phyloP scores from a whole-genome alignment of 2,888 invertebrate genomes.

The Phortica magna region DNA sequence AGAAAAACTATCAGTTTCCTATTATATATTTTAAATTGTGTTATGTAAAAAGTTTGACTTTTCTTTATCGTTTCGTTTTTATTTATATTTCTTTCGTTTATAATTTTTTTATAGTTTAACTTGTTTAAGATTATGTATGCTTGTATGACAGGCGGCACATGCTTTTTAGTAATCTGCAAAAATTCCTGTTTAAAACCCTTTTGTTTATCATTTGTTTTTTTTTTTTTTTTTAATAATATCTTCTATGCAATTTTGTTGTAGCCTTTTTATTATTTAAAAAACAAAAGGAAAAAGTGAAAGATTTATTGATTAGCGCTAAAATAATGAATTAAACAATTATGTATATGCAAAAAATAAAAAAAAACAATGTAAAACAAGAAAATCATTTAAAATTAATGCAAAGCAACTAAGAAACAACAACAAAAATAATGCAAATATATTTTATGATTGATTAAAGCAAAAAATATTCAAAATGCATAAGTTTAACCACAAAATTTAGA shows the following conservation, averaged over 20 bases:
- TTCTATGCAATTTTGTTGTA: constrained; percentile 38
- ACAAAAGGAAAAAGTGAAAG: constrained; percentile 35
- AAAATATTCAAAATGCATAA: constrained; percentile 34
- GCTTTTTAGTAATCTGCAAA: background rate
- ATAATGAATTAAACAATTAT: constrained; percentile 25
- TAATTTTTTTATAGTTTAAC: background rate
- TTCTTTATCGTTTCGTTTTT: background rate
- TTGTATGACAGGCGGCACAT: background rate
- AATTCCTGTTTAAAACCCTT: background rate
- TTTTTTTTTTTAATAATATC: constrained; percentile 11
- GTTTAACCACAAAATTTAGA: constrained; percentile 29
- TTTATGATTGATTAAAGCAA: constrained; percentile 36
- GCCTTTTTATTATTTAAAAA: constrained; percentile 52
- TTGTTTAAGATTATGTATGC: background rate
- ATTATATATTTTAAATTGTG: constrained; percentile 12
- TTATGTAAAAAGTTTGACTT: constrained; percentile 18
- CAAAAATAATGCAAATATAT: constrained; percentile 35
- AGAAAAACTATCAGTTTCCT: background rate
- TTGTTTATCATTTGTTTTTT: background rate
- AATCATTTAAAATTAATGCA: constrained; percentile 47
- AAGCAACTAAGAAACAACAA: constrained; percentile 46
- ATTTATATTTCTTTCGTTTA: background rate
- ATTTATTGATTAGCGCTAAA: constrained; percentile 7
- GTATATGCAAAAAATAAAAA: constrained; percentile 45
- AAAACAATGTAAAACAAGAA: constrained; percentile 39